phyloP scores from a whole-genome alignment of 2,113 vertebrate genomes.

The Rhinoptilus africanus region DNA sequence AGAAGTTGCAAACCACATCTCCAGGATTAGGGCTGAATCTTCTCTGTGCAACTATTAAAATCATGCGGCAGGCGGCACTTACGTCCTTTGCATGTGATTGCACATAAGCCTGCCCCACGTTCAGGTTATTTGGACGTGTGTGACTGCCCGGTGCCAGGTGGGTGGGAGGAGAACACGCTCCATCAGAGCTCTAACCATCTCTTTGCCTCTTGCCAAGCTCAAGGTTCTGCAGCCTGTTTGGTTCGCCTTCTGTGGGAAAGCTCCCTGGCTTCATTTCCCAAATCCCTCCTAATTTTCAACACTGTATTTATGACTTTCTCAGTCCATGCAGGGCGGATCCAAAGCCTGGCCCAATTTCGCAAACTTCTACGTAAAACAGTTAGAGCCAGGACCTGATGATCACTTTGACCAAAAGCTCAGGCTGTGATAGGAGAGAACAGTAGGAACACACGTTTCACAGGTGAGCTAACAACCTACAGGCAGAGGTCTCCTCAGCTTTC shows the following conservation, averaged over 20 bases:
- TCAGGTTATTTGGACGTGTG: not conserved
- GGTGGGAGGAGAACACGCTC: not conserved
- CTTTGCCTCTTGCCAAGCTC: not conserved
- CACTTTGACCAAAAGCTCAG: not conserved
- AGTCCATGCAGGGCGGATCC: not conserved
- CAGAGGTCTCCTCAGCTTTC: not conserved
- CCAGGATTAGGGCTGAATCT: not conserved
- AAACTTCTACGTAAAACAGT: not conserved
- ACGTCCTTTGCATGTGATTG: rapidly evolving
- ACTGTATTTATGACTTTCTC: not conserved
- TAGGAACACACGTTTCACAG: not conserved
- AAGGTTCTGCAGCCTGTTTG: not conserved
- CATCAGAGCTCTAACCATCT: not conserved
- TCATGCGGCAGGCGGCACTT: not conserved
- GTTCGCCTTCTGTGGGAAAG: not conserved
- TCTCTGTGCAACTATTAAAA: not conserved
- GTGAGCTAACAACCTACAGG: not conserved
- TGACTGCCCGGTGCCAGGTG: not conserved
- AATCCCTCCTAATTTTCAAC: not conserved
- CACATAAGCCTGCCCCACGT: rapidly evolving
- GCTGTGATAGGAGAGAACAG: not conserved
- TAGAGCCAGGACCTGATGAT: not conserved
- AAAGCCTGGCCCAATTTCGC: not conserved
- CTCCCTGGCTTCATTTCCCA: not conserved
- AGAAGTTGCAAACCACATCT: not conserved